A percentile compares a stretch with the other conserved stretches of the same genome.
These are phyloP conservation scores for Aphaenogaster floridana DNA, from an alignment of 1,140 invertebrate species.

Conservation along the genomic window DNA sequence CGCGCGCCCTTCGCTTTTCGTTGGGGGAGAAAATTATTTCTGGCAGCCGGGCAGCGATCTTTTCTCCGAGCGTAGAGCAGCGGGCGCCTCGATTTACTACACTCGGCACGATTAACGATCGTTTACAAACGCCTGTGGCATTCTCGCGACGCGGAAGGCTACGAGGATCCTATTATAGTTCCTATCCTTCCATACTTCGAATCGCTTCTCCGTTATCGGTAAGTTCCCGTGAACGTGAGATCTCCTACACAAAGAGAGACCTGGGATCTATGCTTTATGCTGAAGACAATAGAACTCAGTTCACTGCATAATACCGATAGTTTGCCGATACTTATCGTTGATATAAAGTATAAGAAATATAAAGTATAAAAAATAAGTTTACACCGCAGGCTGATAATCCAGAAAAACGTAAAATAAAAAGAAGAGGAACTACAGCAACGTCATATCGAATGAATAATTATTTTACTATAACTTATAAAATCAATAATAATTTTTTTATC, in stretches of 20 bases:
- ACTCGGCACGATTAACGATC: conserved; percentile 37
- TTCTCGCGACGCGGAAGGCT: conserved; percentile 15
- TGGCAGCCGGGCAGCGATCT: conserved; percentile 57
- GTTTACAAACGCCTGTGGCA: conserved; percentile 22
- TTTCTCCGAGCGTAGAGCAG: conserved; percentile 30
- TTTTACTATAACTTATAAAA: background rate
- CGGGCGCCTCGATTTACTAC: conserved; percentile 14
- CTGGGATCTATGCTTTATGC: background rate
- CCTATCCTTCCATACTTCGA: background rate
- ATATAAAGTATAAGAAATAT: no score
- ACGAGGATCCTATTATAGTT: conserved; percentile 25
- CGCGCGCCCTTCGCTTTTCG: conserved; percentile 69
- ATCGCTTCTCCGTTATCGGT: conserved; percentile 21
- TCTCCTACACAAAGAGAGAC: conserved; percentile 5
- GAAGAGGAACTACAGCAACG: background rate
- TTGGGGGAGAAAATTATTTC: conserved; percentile 79
- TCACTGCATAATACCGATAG: background rate
- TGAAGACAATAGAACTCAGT: background rate
- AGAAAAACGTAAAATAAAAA: background rate
- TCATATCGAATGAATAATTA: background rate
- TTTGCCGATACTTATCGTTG: background rate
- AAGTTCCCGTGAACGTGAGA: conserved; percentile 27
- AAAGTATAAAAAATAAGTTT: background rate
- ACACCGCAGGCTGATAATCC: background rate
- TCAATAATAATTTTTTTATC: background rate